Evolutionary conservation across 2,888 invertebrate genomes (phyloP).

Genomic region (Strigamia maritima): DNA sequence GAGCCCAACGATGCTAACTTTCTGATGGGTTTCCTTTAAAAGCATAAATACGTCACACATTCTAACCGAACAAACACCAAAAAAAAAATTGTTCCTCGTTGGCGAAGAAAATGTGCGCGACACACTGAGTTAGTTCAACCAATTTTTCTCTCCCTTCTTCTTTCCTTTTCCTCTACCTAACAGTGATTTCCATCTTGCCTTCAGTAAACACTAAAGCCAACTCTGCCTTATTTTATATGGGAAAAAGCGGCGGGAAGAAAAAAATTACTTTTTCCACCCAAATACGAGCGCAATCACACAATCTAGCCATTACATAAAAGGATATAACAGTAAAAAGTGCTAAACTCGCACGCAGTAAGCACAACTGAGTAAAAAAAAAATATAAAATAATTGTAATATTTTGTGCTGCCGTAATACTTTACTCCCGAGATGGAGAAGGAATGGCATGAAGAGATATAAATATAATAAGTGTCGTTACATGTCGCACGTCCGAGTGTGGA

Average conservation of each 20-base stretch:
- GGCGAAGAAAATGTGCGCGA: conserved; percentile 10
- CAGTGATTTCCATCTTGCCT: conserved; percentile 12
- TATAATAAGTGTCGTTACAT: background rate
- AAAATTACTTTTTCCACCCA: conserved; percentile 22
- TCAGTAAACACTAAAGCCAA: conserved; percentile 7
- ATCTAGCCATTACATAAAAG: conserved; percentile 18
- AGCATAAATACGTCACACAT: conserved; percentile 34
- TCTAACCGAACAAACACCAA: background rate
- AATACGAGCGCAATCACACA: conserved; percentile 25
- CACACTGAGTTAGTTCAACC: background rate
- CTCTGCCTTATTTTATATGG: background rate
- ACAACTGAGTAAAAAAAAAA: background rate
- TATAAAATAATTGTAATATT: background rate
- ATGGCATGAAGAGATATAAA: no score
- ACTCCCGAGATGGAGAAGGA: no score
- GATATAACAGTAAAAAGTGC: conserved; percentile 1
- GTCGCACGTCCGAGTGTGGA: background rate
- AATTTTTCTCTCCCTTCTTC: background rate
- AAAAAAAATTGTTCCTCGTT: conserved; percentile 16
- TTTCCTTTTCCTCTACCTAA: conserved; percentile 7
- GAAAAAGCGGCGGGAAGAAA: conserved; percentile 26
- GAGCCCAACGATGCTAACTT: background rate
- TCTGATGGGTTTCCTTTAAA: conserved; percentile 29
- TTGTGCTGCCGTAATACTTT: background rate
- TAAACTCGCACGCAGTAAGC: background rate